phyloP scores from a whole-genome alignment of 2,888 invertebrate genomes.

The Drosophila trichaetosa region DNA sequence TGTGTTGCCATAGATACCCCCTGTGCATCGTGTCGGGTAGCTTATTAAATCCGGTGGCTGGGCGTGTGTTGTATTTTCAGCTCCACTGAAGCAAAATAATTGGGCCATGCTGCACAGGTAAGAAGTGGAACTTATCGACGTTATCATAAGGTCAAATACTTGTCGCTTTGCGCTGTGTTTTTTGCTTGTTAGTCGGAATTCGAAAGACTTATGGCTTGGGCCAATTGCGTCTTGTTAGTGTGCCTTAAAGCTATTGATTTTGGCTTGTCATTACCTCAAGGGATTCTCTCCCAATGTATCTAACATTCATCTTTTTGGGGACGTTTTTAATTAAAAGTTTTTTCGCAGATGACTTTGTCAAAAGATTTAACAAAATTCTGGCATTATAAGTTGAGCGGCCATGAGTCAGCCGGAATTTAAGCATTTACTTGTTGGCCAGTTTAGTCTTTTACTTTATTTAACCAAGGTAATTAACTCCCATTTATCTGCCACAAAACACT shows the following conservation, averaged over 20 bases:
- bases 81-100: slow-evolving; percentile 76
- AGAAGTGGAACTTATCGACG: slow-evolving; percentile 3
- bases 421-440: slow-evolving; percentile 18
- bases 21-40: slow-evolving; percentile 43
- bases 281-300: slow-evolving; percentile 13
- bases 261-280: slow-evolving; percentile 20
- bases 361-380: slow-evolving; percentile 26
- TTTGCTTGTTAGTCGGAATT: slow-evolving; percentile 29
- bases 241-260: slow-evolving; percentile 47
- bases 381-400: slow-evolving; percentile 30
- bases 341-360: slow-evolving; percentile 30
- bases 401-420: slow-evolving; percentile 43
- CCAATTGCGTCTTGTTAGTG: slow-evolving; percentile 39
- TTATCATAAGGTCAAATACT: slow-evolving; percentile 31
- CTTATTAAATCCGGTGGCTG: slow-evolving; percentile 65
- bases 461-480: slow-evolving; percentile 43
- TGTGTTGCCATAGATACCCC: slow-evolving; percentile 30
- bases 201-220: not conserved
- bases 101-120: slow-evolving; percentile 62
- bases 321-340: slow-evolving; percentile 64
- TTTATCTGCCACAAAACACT: slow-evolving; percentile 19
- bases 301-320: slow-evolving; percentile 14
- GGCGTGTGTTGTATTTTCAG: slow-evolving; percentile 63
- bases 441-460: slow-evolving; percentile 10
- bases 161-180: slow-evolving; percentile 15